Conservation (phyloP, 2,797 vertebrate genomes). For the Malacoctenus gilli region DNA sequence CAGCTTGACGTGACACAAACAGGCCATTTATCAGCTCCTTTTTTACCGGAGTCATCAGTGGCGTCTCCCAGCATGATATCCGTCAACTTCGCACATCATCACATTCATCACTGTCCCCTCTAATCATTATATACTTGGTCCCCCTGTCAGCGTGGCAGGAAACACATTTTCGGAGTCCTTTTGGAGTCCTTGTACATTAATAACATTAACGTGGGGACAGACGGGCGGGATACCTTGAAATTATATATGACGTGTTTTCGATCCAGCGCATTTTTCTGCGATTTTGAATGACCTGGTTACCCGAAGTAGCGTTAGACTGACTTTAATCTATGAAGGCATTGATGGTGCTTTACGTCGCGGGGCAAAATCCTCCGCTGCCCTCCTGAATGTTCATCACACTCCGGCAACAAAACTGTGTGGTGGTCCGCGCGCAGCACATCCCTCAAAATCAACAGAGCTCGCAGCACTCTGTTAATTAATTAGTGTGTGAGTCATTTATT, state of each 20-base stretch:
- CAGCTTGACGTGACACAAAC: constrained; percentile 22
- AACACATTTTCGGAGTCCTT: constrained; percentile 5
- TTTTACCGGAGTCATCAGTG: constrained; percentile 17
- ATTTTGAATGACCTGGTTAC: no score
- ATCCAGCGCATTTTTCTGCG: no score
- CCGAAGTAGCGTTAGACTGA: no score
- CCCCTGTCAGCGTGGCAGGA: constrained; percentile 6
- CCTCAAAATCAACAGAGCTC: not conserved
- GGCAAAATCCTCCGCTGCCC: no score
- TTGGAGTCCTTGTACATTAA: not conserved
- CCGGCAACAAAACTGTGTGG: no score
- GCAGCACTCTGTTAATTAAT: not conserved
- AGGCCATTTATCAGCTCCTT: constrained; percentile 25
- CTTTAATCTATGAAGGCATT: no score
- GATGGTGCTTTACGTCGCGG: no score
- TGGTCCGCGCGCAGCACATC: not conserved
- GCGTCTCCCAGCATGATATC: constrained; percentile 11
- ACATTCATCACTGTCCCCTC: constrained; percentile 29
- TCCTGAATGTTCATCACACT: no score
- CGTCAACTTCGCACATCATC: constrained; percentile 29
- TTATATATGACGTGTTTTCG: no score
- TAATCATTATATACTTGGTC: not conserved
- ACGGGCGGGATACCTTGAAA: no score
- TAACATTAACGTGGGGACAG: not conserved
- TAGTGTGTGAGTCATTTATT: constrained; percentile 10